Evolutionary conservation across 2,888 invertebrate genomes (phyloP), one percentile per base, ranked within the genome.

Genomic region (Spicauda simplicius): DNA sequence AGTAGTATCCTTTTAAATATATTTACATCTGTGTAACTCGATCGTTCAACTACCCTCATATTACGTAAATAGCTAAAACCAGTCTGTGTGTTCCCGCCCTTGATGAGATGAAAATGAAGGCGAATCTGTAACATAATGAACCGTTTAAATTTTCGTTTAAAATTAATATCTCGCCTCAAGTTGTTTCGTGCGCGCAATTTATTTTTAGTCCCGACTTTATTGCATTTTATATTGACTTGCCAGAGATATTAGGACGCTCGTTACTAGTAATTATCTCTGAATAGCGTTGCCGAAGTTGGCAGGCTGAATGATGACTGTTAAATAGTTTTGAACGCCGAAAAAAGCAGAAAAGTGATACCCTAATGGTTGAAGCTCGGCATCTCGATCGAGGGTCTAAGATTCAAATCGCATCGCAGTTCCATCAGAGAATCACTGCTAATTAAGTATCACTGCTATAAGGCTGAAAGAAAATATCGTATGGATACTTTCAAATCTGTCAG

Each of bases 91-190:
- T 41, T 30, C 55, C 33, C 55, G 55, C 60, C 66, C 66, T 65
- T 60, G 59, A 65, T 65, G 66, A 66, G 66, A 66, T 66, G 66
- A 66, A 66, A 66, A 66, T 66, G 66, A 55, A 66, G 66, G 60
- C 60, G 60, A 66, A 66, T 66, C 66, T 66, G 66, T 60, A 55
- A 66, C 73, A 77, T 83, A 82, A 84, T 80, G 81, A 81, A 82
- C 76, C 76, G 79, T 82, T 83, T 76, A 81, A 81, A 82, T 78
- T 80, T 75, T 76, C 74, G 78, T 78, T 78, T 72, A 74, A 78
- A 81, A 82, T 84, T 84, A 84, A 84, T 84, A 82, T 79, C 78
- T 80, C 64, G 77, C 80, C 75, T 71, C 76, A 66, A 76, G 80
- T 78, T 82, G 77, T 81, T 84, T 82, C 80, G 77, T 74, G 76